A percentile compares a stretch with the other conserved stretches of the same genome.
Evolutionary conservation across 2,797 vertebrate genomes (phyloP).

Genomic region (Spinus olivaceus): DNA sequence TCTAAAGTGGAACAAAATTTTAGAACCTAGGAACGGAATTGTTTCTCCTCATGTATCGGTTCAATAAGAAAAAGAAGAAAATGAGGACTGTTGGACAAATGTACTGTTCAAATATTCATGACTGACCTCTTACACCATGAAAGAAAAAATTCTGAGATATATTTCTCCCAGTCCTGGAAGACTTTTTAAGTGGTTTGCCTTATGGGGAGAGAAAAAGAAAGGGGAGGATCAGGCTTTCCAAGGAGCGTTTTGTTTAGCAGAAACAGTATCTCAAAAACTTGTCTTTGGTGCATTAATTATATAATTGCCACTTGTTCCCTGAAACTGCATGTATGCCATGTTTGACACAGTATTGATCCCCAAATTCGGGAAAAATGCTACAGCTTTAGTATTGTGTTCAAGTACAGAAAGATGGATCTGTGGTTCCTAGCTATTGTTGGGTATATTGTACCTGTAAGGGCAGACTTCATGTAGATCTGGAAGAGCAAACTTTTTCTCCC

Average conservation of each 20-base stretch:
- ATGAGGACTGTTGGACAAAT: neutral
- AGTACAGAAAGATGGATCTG: neutral
- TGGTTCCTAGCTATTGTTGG: neutral
- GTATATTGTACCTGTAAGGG: constrained; percentile 31
- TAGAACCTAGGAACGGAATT: constrained; percentile 22
- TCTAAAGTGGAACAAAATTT: constrained; percentile 38
- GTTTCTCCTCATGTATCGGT: neutral
- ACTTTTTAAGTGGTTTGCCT: neutral
- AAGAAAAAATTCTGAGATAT: constrained; percentile 4
- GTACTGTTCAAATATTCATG: neutral
- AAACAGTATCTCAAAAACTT: constrained; percentile 33
- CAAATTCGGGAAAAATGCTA: neutral
- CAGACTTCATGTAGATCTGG: neutral
- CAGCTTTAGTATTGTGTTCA: constrained; percentile 30
- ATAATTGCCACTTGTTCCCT: neutral
- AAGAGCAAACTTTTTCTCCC: constrained; percentile 32
- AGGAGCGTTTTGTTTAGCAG: neutral
- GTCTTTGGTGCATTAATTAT: neutral
- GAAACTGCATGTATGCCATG: neutral
- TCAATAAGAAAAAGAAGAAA: constrained; percentile 49
- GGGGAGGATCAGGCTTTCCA: neutral
- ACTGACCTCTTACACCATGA: neutral
- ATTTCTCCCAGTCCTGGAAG: neutral
- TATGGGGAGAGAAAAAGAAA: neutral
- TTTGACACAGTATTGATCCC: constrained; percentile 11